phyloP scores from a whole-genome alignment of 2,113 vertebrate genomes.

The Halichoeres trimaculatus region DNA sequence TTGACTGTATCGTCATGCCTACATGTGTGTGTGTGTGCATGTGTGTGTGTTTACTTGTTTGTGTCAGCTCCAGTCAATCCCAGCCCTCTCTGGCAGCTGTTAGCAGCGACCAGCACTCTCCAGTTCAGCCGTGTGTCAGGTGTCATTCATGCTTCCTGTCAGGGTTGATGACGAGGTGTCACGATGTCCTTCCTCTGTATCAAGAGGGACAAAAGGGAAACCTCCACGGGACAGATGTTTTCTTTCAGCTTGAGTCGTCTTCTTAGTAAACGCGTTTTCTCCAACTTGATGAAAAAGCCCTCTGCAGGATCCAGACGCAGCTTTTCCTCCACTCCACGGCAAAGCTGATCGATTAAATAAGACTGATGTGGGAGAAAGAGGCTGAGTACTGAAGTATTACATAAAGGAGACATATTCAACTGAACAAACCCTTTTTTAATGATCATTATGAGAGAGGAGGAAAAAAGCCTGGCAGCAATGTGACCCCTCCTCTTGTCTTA shows the following conservation, averaged over 20 bases:
- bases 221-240: constrained; percentile 28
- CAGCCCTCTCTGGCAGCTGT: constrained; percentile 45
- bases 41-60: constrained; percentile 39
- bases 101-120: constrained; percentile 44
- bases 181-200: constrained; percentile 26
- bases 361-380: not conserved
- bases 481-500: constrained; percentile 70
- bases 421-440: constrained; percentile 23
- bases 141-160: constrained; percentile 64
- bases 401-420: constrained; percentile 10
- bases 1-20: constrained; percentile 10
- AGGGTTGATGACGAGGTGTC: constrained; percentile 36
- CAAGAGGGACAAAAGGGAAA: constrained; percentile 23
- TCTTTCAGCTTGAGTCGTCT: too few relatives aligned
- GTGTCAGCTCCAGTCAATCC: constrained; percentile 57
- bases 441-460: constrained; percentile 13
- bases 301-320: not conserved
- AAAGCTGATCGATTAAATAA: constrained; percentile 1
- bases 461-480: constrained; percentile 15
- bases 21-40: constrained; percentile 4
- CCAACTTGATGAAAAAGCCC: too few relatives aligned
- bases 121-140: constrained; percentile 59
- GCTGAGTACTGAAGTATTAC: not conserved
- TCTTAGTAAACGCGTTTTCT: too few relatives aligned
- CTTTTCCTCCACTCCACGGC: not conserved